These are phyloP conservation scores for Cryptoblepharus egeriae DNA, from an alignment of 2,797 vertebrate species.

Conservation along the genomic window DNA sequence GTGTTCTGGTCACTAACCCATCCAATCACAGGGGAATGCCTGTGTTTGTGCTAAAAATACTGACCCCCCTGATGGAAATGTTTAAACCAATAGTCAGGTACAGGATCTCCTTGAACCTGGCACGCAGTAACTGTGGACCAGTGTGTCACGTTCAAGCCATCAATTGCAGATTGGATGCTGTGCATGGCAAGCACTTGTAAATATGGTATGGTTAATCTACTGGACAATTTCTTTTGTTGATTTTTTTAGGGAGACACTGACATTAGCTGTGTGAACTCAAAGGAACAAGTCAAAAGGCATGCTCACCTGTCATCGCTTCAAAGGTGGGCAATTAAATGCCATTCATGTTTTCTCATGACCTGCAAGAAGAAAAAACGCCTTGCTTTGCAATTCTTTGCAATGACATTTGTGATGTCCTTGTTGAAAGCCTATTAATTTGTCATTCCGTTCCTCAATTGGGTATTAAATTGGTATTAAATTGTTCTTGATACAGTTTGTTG, in stretches of 20 bases:
- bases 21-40: too few species aligned
- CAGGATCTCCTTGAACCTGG: too few species aligned
- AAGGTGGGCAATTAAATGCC: not conserved
- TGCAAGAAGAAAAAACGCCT: not conserved
- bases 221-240: not conserved
- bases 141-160: too few species aligned
- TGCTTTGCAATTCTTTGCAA: constrained; percentile 6
- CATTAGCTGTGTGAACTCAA: constrained; percentile 24
- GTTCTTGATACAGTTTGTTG: constrained; percentile 28
- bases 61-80: too few species aligned
- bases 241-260: not conserved
- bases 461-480: constrained; percentile 26
- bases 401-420: constrained; percentile 25
- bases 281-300: not conserved
- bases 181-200: not conserved
- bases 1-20: too few species aligned
- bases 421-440: not conserved
- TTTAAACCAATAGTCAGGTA: too few species aligned
- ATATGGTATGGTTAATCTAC: not conserved
- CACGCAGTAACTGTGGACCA: too few species aligned
- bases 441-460: constrained; percentile 16
- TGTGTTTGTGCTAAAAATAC: too few species aligned
- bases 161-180: too few species aligned
- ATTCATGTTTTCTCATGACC: not conserved
- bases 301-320: not conserved